These are phyloP conservation scores for Fregetta grallaria DNA, from an alignment of 2,113 vertebrate genomes.

Conservation along the genomic window DNA sequence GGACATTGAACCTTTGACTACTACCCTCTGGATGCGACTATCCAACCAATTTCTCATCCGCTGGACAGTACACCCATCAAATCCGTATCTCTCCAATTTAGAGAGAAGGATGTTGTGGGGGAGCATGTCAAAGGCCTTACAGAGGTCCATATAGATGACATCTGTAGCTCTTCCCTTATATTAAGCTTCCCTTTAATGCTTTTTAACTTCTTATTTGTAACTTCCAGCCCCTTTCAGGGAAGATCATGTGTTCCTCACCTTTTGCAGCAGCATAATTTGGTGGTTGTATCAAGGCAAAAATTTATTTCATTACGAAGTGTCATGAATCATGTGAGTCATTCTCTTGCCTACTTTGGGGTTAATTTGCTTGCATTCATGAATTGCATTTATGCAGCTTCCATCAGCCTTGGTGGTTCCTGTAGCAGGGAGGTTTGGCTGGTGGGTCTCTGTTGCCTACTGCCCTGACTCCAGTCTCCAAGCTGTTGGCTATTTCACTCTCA, in stretches of 20 bases:
- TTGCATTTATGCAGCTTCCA: background rate
- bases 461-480: background rate
- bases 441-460: background rate
- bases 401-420: background rate
- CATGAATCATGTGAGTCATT: background rate
- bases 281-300: background rate
- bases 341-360: background rate
- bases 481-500: background rate
- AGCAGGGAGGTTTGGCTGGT: background rate
- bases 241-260: background rate
- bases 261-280: background rate
- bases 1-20: too few species aligned
- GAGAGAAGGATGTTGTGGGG: too few species aligned
- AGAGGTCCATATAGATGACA: too few species aligned
- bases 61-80: too few species aligned
- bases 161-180: background rate
- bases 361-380: background rate
- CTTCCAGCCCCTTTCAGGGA: background rate
- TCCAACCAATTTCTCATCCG: too few species aligned
- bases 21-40: too few species aligned
- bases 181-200: slow-evolving; percentile 1
- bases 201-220: background rate
- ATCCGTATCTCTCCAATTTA: too few species aligned
- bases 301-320: background rate
- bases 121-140: too few species aligned